Conservation (phyloP, 2,888 invertebrate species). For the Spialia ferax region DNA sequence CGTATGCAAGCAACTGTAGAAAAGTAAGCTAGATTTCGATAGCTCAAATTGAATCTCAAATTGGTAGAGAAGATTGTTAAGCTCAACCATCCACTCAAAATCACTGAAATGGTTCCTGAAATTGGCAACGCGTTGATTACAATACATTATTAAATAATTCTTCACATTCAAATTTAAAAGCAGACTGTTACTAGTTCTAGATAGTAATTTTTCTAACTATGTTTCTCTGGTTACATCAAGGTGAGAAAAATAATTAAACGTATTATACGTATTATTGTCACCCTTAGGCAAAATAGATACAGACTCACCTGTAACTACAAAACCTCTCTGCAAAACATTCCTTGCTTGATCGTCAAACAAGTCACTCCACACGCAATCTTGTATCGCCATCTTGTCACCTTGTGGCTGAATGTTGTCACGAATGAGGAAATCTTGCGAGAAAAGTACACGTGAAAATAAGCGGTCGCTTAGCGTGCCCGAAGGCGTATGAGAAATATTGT, state of each 20-base stretch:
- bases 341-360: slow-evolving; percentile 57
- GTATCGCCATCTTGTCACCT: slow-evolving; percentile 31
- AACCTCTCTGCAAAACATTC: slow-evolving; percentile 54
- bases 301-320: slow-evolving; percentile 57
- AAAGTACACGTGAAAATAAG: slow-evolving; percentile 27
- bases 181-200: too few species aligned
- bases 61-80: slow-evolving; percentile 54
- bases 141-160: too few species aligned
- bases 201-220: neutral
- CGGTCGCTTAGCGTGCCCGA: slow-evolving; percentile 31
- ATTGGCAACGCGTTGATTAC: slow-evolving; percentile 26
- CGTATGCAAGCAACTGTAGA: slow-evolving; percentile 60
- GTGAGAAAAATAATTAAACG: neutral
- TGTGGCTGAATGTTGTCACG: neutral
- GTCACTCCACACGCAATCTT: slow-evolving; percentile 58
- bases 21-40: slow-evolving; percentile 72
- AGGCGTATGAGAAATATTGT: slow-evolving; percentile 35
- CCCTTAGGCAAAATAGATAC: neutral
- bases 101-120: slow-evolving; percentile 61
- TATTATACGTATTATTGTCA: too few species aligned
- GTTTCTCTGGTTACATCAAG: neutral
- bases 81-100: slow-evolving; percentile 59
- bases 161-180: too few species aligned
- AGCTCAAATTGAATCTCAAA: slow-evolving; percentile 62
- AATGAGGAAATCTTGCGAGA: slow-evolving; percentile 5